These are phyloP conservation scores for Pseudanteris insignis DNA, from an alignment of 2,888 invertebrate genomes.

Conservation along the genomic window DNA sequence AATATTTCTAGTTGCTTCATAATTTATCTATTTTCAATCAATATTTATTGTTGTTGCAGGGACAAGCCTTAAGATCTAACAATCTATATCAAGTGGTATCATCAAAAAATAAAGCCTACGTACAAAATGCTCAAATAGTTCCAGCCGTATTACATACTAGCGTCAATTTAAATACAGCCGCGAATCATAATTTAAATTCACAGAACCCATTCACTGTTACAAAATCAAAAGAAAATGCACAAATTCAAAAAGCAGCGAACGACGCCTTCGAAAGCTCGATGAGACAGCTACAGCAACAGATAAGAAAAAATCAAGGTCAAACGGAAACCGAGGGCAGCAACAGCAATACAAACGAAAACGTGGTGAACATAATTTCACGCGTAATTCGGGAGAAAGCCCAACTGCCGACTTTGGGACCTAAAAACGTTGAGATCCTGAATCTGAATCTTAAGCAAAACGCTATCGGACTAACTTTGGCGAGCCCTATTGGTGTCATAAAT, in stretches of 20 bases:
- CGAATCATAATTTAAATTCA: conserved; percentile 48
- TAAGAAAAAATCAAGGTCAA: conserved; percentile 52
- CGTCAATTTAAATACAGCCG: conserved; percentile 28
- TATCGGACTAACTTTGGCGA: conserved; percentile 49
- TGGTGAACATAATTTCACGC: conserved; percentile 44
- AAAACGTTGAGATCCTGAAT: conserved; percentile 62
- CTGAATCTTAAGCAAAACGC: conserved; percentile 58
- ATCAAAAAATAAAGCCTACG: conserved; percentile 39
- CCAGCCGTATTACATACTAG: conserved; percentile 54
- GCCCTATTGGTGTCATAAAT: conserved; percentile 51
- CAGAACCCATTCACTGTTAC: conserved; percentile 38
- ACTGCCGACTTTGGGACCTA: conserved; percentile 56
- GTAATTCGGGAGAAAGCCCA: conserved; percentile 52
- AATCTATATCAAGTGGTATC: conserved; percentile 37
- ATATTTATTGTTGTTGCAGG: too few relatives aligned
- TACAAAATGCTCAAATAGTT: conserved; percentile 52
- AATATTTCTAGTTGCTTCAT: too few relatives aligned
- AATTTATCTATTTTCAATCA: too few relatives aligned
- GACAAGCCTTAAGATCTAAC: conserved; percentile 15
- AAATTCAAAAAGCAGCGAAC: conserved; percentile 51
- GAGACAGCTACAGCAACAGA: conserved; percentile 53
- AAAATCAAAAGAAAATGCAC: conserved; percentile 46
- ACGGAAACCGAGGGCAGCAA: conserved; percentile 55
- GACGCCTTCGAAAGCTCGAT: conserved; percentile 53
- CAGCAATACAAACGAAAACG: conserved; percentile 49